A percentile compares a stretch with the other conserved stretches of the same genome.
Conservation (phyloP, 2,797 vertebrate species). For the Monodelphis domestica region DNA sequence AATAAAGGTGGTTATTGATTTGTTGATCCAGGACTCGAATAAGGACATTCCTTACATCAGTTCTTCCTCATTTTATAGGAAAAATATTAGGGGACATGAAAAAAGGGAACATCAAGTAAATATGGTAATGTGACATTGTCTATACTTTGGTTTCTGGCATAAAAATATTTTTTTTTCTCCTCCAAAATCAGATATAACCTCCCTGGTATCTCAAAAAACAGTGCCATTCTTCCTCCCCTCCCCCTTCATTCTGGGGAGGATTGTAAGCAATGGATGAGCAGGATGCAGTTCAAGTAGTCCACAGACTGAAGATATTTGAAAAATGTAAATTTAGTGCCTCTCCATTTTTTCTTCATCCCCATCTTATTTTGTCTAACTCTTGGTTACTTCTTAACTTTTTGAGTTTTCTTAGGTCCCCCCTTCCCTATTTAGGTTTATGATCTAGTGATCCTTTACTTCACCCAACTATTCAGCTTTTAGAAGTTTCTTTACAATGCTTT, state of each 20-base stretch:
- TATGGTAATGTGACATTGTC: no score
- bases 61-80: background rate
- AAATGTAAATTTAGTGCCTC: background rate
- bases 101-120: no score
- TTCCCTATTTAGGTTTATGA: background rate
- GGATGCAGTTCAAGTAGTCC: background rate
- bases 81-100: background rate
- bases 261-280: no score
- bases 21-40: background rate
- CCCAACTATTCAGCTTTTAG: background rate
- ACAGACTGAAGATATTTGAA: background rate
- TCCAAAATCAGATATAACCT: no score
- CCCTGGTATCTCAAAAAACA: no score
- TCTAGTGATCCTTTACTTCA: background rate
- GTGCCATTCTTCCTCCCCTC: no score
- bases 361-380: background rate
- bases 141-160: no score
- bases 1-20: background rate
- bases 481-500: slow-evolving; percentile 38
- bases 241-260: no score
- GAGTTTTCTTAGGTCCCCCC: background rate
- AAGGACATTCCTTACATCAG: background rate
- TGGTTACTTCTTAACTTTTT: background rate
- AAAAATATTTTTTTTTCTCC: no score
- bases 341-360: background rate